phyloP scores from a whole-genome alignment of 2,888 invertebrate genomes.

The Netelia inedita region DNA sequence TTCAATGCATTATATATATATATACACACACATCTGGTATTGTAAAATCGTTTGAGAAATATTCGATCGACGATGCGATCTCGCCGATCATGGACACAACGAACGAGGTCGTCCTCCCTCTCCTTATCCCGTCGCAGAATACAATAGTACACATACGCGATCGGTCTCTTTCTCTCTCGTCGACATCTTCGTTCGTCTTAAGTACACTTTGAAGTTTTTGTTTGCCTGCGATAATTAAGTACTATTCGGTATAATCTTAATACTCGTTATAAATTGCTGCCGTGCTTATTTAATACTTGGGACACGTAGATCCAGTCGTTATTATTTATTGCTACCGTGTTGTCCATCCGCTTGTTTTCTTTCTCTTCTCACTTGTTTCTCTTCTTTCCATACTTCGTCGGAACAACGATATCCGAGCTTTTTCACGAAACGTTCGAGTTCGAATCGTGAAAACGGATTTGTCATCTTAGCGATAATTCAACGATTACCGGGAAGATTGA shows the following conservation, averaged over 20 bases:
- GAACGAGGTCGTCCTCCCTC: neutral
- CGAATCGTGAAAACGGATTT: neutral
- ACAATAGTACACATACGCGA: slow-evolving; percentile 13
- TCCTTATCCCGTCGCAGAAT: slow-evolving; percentile 36
- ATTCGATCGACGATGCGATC: slow-evolving; percentile 23
- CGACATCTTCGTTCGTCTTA: slow-evolving; percentile 69
- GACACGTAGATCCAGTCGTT: slow-evolving; percentile 74
- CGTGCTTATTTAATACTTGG: slow-evolving; percentile 75
- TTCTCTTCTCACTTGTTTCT: slow-evolving; percentile 24
- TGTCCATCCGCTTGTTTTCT: slow-evolving; percentile 40
- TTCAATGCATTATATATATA: neutral
- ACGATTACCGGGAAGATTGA: slow-evolving; percentile 28
- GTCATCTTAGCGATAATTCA: neutral
- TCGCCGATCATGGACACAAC: neutral
- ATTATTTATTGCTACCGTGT: slow-evolving; percentile 67
- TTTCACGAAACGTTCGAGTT: slow-evolving; percentile 22
- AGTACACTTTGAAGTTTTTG: slow-evolving; percentile 76
- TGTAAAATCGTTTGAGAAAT: slow-evolving; percentile 42
- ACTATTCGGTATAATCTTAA: slow-evolving; percentile 76
- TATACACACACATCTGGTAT: slow-evolving; percentile 45
- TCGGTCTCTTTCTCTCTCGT: neutral
- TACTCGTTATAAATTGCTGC: slow-evolving; percentile 76
- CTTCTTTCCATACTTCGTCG: slow-evolving; percentile 39
- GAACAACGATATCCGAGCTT: slow-evolving; percentile 43
- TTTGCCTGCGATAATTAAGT: slow-evolving; percentile 74